phyloP scores from a whole-genome alignment of 2,797 vertebrate species.

The Carapus acus region DNA sequence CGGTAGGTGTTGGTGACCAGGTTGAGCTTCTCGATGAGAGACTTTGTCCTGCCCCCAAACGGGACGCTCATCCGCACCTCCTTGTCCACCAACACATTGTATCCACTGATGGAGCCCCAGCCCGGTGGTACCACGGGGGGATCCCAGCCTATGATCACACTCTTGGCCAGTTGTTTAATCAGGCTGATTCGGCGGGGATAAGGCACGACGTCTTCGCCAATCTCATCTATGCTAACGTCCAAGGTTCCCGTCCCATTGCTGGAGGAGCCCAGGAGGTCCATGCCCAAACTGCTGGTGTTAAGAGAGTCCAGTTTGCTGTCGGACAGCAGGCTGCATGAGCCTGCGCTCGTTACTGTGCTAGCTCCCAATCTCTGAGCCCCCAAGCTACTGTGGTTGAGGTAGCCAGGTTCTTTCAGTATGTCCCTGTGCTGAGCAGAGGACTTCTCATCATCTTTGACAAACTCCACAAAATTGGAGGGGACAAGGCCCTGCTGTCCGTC shows the following conservation, averaged over 20 bases:
- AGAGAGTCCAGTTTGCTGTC: slow-evolving; percentile 68
- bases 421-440: slow-evolving; percentile 70
- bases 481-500: slow-evolving; percentile 94
- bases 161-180: slow-evolving; percentile 98
- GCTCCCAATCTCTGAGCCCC: slow-evolving; percentile 64
- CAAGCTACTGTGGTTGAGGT: slow-evolving; percentile 79
- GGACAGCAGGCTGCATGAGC: slow-evolving; percentile 64
- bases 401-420: slow-evolving; percentile 80
- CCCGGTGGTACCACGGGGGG: slow-evolving; percentile 87
- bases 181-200: slow-evolving; percentile 96
- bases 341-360: slow-evolving; percentile 51
- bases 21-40: slow-evolving; percentile 93
- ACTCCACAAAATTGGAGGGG: slow-evolving; percentile 98
- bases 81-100: slow-evolving; percentile 91
- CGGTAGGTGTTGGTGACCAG: slow-evolving; percentile 82
- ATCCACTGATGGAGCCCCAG: slow-evolving; percentile 88
- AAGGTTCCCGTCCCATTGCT: slow-evolving; percentile 81
- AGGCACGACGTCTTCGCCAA: slow-evolving; percentile 98
- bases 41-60: slow-evolving; percentile 86
- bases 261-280: slow-evolving; percentile 70
- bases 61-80: slow-evolving; percentile 85
- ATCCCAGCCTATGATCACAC: slow-evolving; percentile 98
- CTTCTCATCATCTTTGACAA: slow-evolving; percentile 84
- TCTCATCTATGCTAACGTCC: slow-evolving; percentile 86
- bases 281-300: slow-evolving; percentile 64